phyloP scores from a whole-genome alignment of 2,888 invertebrate species.

The Pammene aurita region DNA sequence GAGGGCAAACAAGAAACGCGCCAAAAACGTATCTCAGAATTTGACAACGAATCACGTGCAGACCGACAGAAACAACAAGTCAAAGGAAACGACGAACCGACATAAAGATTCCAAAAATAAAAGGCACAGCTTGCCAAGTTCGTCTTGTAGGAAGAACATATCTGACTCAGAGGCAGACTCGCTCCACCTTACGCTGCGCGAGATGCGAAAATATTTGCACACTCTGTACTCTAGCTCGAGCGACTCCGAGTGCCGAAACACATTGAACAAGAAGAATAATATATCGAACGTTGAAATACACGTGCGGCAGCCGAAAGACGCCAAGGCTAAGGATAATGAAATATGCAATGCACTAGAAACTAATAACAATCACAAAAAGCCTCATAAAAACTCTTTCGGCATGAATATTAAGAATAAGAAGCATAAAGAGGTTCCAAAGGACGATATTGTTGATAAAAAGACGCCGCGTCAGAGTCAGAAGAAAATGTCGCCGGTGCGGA shows the following conservation, averaged over 20 bases:
- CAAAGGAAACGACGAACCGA: constrained; percentile 59
- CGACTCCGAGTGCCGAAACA: constrained; percentile 83
- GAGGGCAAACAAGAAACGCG: constrained; percentile 71
- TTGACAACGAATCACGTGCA: constrained; percentile 53
- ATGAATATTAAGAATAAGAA: constrained; percentile 86
- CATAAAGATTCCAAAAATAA: constrained; percentile 80
- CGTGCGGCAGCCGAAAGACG: constrained; percentile 62
- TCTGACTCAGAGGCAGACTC: constrained; percentile 85
- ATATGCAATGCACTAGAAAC: constrained; percentile 64
- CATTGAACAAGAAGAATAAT: constrained; percentile 77
- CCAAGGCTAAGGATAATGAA: constrained; percentile 67
- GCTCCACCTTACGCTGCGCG: constrained; percentile 92
- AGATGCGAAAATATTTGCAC: constrained; percentile 92
- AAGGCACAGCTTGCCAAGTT: constrained; percentile 87
- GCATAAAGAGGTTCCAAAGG: constrained; percentile 73
- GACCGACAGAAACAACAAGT: constrained; percentile 58
- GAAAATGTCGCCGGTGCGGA: constrained; percentile 86
- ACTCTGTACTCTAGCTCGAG: constrained; percentile 91
- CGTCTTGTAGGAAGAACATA: constrained; percentile 81
- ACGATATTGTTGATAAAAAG: constrained; percentile 71
- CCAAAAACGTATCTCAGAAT: constrained; percentile 64
- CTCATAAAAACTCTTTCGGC: constrained; percentile 81
- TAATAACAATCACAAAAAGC: constrained; percentile 76
- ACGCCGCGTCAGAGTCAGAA: constrained; percentile 61
- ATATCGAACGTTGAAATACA: constrained; percentile 73